Evolutionary conservation across 2,888 invertebrate species (phyloP), one percentile per base, ranked within the genome.

Genomic region (Ophion ellenae): DNA sequence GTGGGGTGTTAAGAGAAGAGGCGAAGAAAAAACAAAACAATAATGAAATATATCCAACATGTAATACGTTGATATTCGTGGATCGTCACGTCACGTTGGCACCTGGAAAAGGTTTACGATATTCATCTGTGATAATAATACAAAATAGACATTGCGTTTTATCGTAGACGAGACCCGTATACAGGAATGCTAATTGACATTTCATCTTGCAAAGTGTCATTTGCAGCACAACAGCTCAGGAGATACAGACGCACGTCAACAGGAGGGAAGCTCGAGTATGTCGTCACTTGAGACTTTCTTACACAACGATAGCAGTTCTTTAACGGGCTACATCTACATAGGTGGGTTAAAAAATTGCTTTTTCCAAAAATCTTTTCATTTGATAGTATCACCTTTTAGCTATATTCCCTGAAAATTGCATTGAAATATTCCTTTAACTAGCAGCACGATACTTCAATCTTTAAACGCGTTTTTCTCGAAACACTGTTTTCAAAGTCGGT

Each of bases 61-160:
- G 57, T 53, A 20, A 2, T 20, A 47, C 28, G 64, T 64, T 45
- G 9, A 63, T 63, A 61, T 17, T 66, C 32, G 61, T 74, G 74
- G 61, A 57, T 64, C 36, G 53, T 47, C 78, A 78, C 59, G 24
- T 53, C 83, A 78, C 47, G 36, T 53, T 73, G 36, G 36, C 14
- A 47, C 67, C 71, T 63, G 70, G 66, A 40, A 76, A 45, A 81
- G 24, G 74, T 36, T 59, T 24, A 10, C 28, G 73, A 64, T 64
- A 77, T 61, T 78, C 70, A 57, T 75, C 78, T 74, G 74, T 75
- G 74, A 75, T 32, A 47, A 75, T 78, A 70, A 78, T 77, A 81
- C 73, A 74, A 78, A 79, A 70, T 24, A 85, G 70, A 70, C 64
- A 70, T 64, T 32, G 71, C 78, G 74, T 73, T 59, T 47, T 61